Base-by-base conservation (phyloP, 2,888 invertebrate genomes). In the Ctenicera cuprea region DNA sequence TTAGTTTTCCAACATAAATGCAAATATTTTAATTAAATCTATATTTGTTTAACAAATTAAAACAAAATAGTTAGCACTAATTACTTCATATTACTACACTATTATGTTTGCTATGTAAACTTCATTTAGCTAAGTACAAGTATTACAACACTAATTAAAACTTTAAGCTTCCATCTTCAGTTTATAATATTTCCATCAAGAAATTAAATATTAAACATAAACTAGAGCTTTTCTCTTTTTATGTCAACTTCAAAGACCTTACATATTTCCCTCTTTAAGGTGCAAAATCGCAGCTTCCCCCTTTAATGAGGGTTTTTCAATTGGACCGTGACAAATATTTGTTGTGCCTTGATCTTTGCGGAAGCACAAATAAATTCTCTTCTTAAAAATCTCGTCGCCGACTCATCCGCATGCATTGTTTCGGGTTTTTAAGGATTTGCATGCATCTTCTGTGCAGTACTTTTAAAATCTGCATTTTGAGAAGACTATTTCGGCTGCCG, bases 381-480 rank as follows among this genome's bases (percentile, higher is more conserved):
- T 16, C 30, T 30, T 54, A 33, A 33, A 30, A 30, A 52, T 52
- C 26, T 33, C 30, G n/a, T 1, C 7, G 22, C 3, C 14, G 26
- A 54, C 14, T 54, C 33, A 14, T 30, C 14, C 14, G 37, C 38
- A 9, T 59, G 38, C 59, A 37, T 18, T 26, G n/a, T 11, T 59
- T 3, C 16, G 59, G 16, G 38, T 59, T 67, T 73, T 43, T 43
- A 66, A 16, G 62, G 72, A 73, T 73, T 73, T 73, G 43, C 72
- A 73, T 73, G 72, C 62, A 73, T 73, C 54, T 63, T 20, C 43
- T 33, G 48, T 43, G 66, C 66, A 62, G n/a, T 63, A 63, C 72
- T 73, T 73, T 73, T 67, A 67, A 73, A 67, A 73, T 62, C 52
- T 73, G 67, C 72, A 54, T 67, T 67, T 67, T 22, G 52, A 43